These are phyloP conservation scores for Rhinolophus sinicus DNA, from an alignment of 2,113 vertebrate genomes.

Conservation along the genomic window DNA sequence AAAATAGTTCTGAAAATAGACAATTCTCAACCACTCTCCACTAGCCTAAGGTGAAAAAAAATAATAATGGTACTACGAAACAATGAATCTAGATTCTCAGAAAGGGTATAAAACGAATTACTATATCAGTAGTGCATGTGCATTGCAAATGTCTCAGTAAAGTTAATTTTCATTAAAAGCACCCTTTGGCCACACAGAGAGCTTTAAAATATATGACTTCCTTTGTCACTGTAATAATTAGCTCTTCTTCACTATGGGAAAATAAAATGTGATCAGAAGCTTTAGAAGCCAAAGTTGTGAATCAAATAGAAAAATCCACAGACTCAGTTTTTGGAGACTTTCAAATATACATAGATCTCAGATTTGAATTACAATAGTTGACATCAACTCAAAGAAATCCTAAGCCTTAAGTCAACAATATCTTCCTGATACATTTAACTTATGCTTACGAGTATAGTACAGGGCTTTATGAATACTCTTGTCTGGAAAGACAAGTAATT, in stretches of 20 bases:
- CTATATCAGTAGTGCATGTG: conserved; percentile 84
- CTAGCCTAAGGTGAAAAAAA: conserved; percentile 84
- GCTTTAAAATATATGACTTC: conserved; percentile 80
- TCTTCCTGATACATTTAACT: conserved; percentile 83
- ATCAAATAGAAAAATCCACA: conserved; percentile 83
- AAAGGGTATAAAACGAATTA: conserved; percentile 90
- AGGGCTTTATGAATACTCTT: conserved; percentile 78
- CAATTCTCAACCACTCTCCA: conserved; percentile 80
- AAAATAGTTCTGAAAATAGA: conserved; percentile 80
- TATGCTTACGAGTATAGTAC: conserved; percentile 86
- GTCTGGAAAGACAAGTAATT: conserved; percentile 83
- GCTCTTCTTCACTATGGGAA: conserved; percentile 76
- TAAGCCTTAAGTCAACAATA: conserved; percentile 75
- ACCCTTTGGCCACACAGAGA: conserved; percentile 84
- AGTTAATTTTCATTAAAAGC: conserved; percentile 89
- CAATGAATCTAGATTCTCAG: conserved; percentile 89
- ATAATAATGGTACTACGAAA: conserved; percentile 87
- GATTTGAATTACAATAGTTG: conserved; percentile 71
- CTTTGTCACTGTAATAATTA: conserved; percentile 84
- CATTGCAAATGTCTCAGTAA: conserved; percentile 83
- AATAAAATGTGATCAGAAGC: conserved; percentile 86
- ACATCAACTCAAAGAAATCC: conserved; percentile 80
- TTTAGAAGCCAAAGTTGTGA: conserved; percentile 83
- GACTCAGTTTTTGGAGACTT: conserved; percentile 72
- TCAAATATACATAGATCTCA: conserved; percentile 79